These are phyloP conservation scores for Salvelinus sp. DNA, from an alignment of 2,113 vertebrate species.

Conservation along the genomic window DNA sequence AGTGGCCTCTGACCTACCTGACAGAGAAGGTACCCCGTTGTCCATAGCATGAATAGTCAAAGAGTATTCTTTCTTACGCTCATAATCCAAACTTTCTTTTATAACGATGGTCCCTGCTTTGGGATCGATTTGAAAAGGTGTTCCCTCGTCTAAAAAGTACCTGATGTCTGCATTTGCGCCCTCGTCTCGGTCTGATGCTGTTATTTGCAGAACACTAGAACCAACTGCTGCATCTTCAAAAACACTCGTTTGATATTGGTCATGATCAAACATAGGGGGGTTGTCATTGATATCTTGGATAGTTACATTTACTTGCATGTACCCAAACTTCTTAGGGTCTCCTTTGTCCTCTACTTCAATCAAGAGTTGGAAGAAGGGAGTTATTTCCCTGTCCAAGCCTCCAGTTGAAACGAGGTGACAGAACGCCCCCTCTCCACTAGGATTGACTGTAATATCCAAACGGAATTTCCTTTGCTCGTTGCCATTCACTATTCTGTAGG, in stretches of 20 bases:
- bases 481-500: constrained; percentile 90
- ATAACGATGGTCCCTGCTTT: constrained; percentile 89
- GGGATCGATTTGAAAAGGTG: constrained; percentile 91
- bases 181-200: constrained; percentile 89
- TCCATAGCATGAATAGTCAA: constrained; percentile 90
- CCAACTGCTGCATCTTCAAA: constrained; percentile 88
- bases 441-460: constrained; percentile 93
- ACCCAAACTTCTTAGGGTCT: constrained; percentile 86
- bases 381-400: constrained; percentile 88
- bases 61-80: constrained; percentile 85
- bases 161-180: constrained; percentile 90
- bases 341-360: constrained; percentile 96
- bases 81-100: constrained; percentile 87
- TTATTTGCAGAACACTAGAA: constrained; percentile 88
- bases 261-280: constrained; percentile 85
- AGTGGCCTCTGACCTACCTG: constrained; percentile 85
- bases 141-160: constrained; percentile 84
- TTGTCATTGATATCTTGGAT: constrained; percentile 98
- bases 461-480: constrained; percentile 91
- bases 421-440: constrained; percentile 97
- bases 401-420: constrained; percentile 91
- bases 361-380: constrained; percentile 86
- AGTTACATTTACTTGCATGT: constrained; percentile 93
- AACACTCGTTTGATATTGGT: constrained; percentile 86
- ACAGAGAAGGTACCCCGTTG: constrained; percentile 85